Percentiles rank a stretch among this genome's conserved stretches.
phyloP scores from a whole-genome alignment of 2,113 vertebrate genomes.

The Corythornis cristatus region DNA sequence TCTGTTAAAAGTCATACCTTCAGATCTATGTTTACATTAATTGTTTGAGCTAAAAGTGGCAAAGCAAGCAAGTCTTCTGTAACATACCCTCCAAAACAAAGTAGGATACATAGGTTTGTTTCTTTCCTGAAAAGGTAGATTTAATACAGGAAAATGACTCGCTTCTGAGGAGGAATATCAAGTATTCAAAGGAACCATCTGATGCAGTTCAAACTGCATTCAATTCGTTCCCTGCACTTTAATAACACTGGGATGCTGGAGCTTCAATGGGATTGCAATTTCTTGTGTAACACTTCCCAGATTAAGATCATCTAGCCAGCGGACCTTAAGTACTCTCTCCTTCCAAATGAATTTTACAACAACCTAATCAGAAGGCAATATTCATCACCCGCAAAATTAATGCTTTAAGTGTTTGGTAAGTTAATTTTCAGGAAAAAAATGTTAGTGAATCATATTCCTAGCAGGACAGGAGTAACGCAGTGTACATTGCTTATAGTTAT shows the following conservation, averaged over 20 bases:
- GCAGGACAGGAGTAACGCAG: background rate
- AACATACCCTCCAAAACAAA: background rate
- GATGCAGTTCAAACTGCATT: background rate
- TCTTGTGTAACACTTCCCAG: slow-evolving; percentile 89
- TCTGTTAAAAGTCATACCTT: background rate
- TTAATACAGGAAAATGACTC: background rate
- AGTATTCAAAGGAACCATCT: background rate
- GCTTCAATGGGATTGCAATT: slow-evolving; percentile 85
- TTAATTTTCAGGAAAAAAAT: background rate
- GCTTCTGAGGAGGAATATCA: background rate
- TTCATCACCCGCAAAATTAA: background rate
- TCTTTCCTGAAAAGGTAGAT: background rate
- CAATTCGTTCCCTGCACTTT: slow-evolving; percentile 73
- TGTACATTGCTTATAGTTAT: too few species aligned
- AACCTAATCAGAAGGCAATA: slow-evolving; percentile 69
- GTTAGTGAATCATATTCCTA: background rate
- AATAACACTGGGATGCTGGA: slow-evolving; percentile 89
- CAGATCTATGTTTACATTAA: background rate
- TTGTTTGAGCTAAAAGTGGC: background rate
- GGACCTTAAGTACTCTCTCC: slow-evolving; percentile 86
- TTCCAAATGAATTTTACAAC: slow-evolving; percentile 96
- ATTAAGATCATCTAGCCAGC: slow-evolving; percentile 72
- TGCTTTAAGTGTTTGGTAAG: background rate
- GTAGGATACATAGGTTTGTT: background rate
- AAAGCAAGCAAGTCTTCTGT: background rate